These are phyloP conservation scores for Acinonyx jubatus DNA, from an alignment of 2,113 vertebrate species.

Conservation along the genomic window DNA sequence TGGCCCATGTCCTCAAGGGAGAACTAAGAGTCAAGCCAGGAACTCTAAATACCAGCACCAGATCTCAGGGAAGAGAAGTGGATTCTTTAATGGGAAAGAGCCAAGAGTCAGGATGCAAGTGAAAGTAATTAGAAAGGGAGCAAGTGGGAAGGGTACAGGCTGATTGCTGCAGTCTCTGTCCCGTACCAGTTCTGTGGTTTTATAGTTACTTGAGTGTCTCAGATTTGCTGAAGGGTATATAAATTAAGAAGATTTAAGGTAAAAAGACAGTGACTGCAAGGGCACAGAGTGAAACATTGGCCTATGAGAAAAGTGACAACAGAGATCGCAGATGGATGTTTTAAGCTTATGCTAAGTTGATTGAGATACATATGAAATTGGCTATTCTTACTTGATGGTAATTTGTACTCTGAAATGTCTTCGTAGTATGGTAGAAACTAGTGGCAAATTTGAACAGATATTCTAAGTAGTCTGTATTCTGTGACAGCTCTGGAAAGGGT, in stretches of 20 bases:
- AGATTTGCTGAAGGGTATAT: constrained; percentile 11
- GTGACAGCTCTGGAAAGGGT: neutral
- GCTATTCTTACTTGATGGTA: neutral
- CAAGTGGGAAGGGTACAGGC: neutral
- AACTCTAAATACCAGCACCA: neutral
- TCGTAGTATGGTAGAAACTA: constrained; percentile 27
- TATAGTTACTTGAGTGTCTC: neutral
- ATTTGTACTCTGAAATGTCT: constrained; percentile 23
- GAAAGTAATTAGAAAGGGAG: neutral
- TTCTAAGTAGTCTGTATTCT: neutral
- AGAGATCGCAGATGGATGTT: neutral
- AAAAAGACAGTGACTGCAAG: neutral
- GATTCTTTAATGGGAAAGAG: neutral
- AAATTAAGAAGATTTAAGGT: neutral
- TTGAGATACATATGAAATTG: neutral
- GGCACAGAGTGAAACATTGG: neutral
- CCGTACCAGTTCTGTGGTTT: neutral
- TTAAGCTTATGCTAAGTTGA: neutral
- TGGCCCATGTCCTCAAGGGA: neutral
- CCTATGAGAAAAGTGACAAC: neutral
- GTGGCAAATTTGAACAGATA: constrained; percentile 36
- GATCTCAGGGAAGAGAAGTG: neutral
- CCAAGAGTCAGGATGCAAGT: neutral
- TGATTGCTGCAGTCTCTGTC: neutral
- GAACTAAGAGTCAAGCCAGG: neutral